Conservation (phyloP, 2,797 vertebrate species). For the Prionace glauca region DNA sequence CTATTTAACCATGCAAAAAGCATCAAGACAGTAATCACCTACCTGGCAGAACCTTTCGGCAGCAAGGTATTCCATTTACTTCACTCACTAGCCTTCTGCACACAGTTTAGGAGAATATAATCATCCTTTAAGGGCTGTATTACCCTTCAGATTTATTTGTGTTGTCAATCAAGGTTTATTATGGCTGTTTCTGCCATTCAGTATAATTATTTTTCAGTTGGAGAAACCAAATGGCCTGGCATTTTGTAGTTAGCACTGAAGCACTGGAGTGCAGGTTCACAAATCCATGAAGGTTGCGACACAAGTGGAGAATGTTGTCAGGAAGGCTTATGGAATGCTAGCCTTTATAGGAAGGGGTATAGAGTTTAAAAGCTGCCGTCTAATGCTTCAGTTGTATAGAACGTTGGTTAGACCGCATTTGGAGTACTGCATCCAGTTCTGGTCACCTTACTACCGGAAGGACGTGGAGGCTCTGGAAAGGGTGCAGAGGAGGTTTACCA, state of each 20-base stretch:
- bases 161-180: neutral
- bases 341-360: too few species aligned
- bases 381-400: too few species aligned
- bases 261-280: too few species aligned
- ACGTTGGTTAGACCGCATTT: too few species aligned
- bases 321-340: too few species aligned
- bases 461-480: too few species aligned
- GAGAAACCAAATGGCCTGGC: neutral
- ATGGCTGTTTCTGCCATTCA: neutral
- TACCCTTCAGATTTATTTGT: neutral
- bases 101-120: neutral
- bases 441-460: too few species aligned
- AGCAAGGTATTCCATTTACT: conserved; percentile 50
- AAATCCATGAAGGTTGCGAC: too few species aligned
- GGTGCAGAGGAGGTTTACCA: too few species aligned
- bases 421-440: too few species aligned
- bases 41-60: conserved; percentile 51
- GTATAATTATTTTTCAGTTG: neutral
- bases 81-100: neutral
- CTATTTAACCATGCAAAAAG: conserved; percentile 45
- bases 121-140: neutral
- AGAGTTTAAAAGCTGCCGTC: too few species aligned
- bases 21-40: conserved; percentile 47
- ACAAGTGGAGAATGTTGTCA: too few species aligned
- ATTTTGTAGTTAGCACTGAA: neutral